Evolutionary conservation across 2,113 vertebrate species (phyloP), one percentile per base, ranked within the genome.

Genomic region (Cranoglanis bouderius): DNA sequence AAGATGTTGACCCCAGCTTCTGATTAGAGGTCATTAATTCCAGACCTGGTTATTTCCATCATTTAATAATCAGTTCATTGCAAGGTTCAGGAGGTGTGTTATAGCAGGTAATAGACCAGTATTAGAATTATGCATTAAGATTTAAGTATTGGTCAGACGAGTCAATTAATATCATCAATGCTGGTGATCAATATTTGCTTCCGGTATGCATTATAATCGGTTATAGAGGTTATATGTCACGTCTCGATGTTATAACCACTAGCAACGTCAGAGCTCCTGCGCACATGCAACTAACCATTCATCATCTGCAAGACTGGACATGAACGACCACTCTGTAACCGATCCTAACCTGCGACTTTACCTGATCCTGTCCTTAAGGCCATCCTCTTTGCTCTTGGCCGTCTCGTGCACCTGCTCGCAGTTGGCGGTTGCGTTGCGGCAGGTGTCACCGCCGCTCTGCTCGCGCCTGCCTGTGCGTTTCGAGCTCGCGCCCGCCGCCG

Each of bases 321-420:
- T n/a, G n/a, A 82, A 7, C 9, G n/a, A 9, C 1, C 26, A 1
- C 6, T 80, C 2, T 53, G 46, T 5, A 32, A 16, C 43, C 51
- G 38, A 82, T 57, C 80, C 80, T 21, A 57, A 19, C 21, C 82
- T 63, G 38, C 7, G 57, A 14, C 35, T 72, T 92, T 92, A 96
- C 96, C 95, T 94, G 92, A 96, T 94, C 84, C 82, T 91, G 29
- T 94, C 91, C 38, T 84, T 88, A 7, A 92, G 88, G 2, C 92
- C 94, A 26, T 95, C 94, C 78, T 80, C 87, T 4, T 77, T 90
- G 38, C 89, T 92, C 86, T n/a, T 93, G 59, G 85, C 51, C 85
- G 83, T 46, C 0, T 87, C 5, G 16, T 82, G 53, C 40, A 63
- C 85, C 85, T 87, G 91, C 16, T 89, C 88, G 8, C 78, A 26